Percentiles rank a stretch among this genome's conserved stretches.
Conservation (phyloP, 1,140 invertebrate species). For the Dendrolimus kikuchii region DNA sequence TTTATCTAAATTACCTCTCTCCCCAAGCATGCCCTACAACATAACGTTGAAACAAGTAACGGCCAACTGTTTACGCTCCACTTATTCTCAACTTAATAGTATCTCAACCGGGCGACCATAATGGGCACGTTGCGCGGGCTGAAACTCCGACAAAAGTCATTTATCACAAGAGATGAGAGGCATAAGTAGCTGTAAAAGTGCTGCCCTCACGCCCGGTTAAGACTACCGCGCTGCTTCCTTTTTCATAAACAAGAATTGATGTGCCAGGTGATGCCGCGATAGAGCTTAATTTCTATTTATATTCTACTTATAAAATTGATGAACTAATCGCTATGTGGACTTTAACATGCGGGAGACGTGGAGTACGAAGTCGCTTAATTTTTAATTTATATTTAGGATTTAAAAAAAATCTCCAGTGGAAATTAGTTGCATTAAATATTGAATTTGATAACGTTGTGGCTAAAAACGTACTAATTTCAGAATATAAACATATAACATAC, state of each 20-base stretch:
- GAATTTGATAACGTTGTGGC: no score
- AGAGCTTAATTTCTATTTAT: no score
- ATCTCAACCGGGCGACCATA: constrained; percentile 25
- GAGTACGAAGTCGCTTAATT: no score
- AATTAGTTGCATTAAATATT: no score
- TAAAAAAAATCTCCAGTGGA: no score
- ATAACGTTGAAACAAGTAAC: constrained; percentile 21
- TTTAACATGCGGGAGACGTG: no score
- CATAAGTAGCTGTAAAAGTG: constrained; percentile 35
- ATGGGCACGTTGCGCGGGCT: constrained; percentile 35
- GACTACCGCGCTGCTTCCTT: constrained; percentile 10
- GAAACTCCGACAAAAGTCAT: constrained; percentile 45
- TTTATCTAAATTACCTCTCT: no score
- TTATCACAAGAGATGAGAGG: constrained; percentile 41
- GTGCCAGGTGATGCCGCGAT: constrained; percentile 11
- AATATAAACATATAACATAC: no score
- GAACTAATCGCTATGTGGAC: no score
- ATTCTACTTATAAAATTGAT: no score
- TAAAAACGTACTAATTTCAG: no score
- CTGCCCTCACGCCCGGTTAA: constrained; percentile 13
- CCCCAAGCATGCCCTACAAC: background rate
- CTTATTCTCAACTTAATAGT: constrained; percentile 14
- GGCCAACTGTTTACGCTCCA: constrained; percentile 16
- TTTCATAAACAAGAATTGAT: constrained; percentile 28
- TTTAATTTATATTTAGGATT: no score